Percentiles rank a stretch among this genome's conserved stretches.
Conservation (phyloP, 2,797 vertebrate genomes). For the Labroides dimidiatus region DNA sequence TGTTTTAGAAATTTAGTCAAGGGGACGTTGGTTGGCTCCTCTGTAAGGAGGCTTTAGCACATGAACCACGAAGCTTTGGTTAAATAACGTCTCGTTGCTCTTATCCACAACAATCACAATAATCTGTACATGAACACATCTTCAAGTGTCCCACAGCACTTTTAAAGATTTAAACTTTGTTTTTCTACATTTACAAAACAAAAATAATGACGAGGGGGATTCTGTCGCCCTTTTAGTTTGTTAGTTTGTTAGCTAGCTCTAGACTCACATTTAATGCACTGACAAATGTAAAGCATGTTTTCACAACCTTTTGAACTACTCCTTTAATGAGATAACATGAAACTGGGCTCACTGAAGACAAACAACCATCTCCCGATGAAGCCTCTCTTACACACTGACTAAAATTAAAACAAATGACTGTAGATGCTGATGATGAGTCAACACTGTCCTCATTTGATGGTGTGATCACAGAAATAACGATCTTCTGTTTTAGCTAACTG, state of each 20-base stretch:
- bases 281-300: neutral
- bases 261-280: neutral
- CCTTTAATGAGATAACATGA: neutral
- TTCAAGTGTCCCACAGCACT: too few species aligned
- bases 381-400: neutral
- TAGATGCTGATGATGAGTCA: neutral
- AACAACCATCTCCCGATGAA: neutral
- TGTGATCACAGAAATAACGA: constrained; percentile 16
- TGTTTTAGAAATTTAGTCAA: too few species aligned
- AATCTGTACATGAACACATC: too few species aligned
- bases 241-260: neutral
- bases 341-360: neutral
- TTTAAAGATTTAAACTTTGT: neutral
- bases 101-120: too few species aligned
- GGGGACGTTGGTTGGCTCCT: too few species aligned
- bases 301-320: neutral
- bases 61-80: too few species aligned
- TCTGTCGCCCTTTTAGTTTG: neutral
- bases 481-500: neutral
- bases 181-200: neutral
- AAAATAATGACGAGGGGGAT: neutral
- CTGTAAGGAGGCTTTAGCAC: too few species aligned
- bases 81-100: too few species aligned
- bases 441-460: constrained; percentile 7
- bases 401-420: constrained; percentile 12